Percentiles rank a stretch among this genome's conserved stretches.
Conservation (phyloP, 2,797 vertebrate species). For the Sebastes diaconus region DNA sequence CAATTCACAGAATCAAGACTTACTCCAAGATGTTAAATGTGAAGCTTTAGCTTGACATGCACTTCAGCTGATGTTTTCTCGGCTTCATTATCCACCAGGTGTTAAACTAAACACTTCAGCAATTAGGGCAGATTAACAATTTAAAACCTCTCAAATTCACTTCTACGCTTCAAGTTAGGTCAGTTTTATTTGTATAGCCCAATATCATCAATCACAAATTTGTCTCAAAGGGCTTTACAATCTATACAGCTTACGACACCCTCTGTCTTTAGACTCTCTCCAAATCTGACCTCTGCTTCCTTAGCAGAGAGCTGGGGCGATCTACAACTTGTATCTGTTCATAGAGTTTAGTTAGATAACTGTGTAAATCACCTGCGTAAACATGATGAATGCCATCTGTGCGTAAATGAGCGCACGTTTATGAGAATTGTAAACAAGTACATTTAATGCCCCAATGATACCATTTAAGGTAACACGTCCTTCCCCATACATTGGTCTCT, state of each 20-base stretch:
- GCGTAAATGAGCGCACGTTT: background rate
- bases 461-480: too few species aligned
- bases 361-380: background rate
- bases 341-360: background rate
- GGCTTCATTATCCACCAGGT: background rate
- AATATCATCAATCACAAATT: background rate
- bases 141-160: background rate
- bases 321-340: background rate
- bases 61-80: background rate
- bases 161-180: background rate
- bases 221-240: background rate
- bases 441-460: background rate
- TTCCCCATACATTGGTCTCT: too few species aligned
- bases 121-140: background rate
- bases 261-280: background rate
- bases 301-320: background rate
- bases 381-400: background rate
- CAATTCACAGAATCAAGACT: background rate
- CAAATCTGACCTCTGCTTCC: background rate
- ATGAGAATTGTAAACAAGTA: background rate
- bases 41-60: background rate
- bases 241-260: background rate
- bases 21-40: background rate
- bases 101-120: background rate
- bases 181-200: background rate